Percentiles rank a stretch among this genome's conserved stretches.
These are phyloP conservation scores for Priocnemis perturbator DNA, from an alignment of 2,888 invertebrate species.

Conservation along the genomic window DNA sequence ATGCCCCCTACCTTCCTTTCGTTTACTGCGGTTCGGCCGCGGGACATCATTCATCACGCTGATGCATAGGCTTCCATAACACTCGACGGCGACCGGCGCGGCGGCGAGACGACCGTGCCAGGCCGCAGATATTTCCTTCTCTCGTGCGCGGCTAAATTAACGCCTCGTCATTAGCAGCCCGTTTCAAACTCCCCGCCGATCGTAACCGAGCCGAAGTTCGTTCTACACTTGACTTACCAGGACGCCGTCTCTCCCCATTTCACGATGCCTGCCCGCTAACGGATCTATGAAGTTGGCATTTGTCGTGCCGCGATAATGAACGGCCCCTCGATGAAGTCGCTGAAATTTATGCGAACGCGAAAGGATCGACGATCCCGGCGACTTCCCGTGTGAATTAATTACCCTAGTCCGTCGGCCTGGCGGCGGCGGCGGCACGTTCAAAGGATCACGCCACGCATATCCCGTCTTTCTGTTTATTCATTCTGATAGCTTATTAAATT, in stretches of 20 bases:
- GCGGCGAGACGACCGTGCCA: slow-evolving; percentile 51
- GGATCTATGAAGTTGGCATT: too few species aligned
- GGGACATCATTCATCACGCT: slow-evolving; percentile 67
- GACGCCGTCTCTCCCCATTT: slow-evolving; percentile 6
- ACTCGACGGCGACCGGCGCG: slow-evolving; percentile 50
- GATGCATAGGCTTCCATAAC: slow-evolving; percentile 65
- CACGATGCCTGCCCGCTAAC: too few species aligned
- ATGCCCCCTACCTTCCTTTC: slow-evolving; percentile 52
- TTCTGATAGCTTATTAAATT: too few species aligned
- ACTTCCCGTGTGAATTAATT: too few species aligned
- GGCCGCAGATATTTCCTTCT: slow-evolving; percentile 50
- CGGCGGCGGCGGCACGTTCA: too few species aligned
- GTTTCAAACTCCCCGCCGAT: slow-evolving; percentile 39
- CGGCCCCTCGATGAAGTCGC: slow-evolving; percentile 1
- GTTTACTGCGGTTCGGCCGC: slow-evolving; percentile 57
- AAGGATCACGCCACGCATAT: too few species aligned
- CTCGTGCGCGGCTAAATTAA: slow-evolving; percentile 54
- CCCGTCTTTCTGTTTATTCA: too few species aligned
- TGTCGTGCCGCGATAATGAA: too few species aligned
- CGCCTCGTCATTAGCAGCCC: slow-evolving; percentile 60
- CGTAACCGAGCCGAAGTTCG: slow-evolving; percentile 26
- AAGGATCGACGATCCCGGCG: too few species aligned
- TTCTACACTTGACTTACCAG: slow-evolving; percentile 17
- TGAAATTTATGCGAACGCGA: slow-evolving; percentile 7
- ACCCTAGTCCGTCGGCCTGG: too few species aligned